A percentile compares a stretch with the other conserved stretches of the same genome.
Conservation (phyloP, 2,888 invertebrate genomes). For the Hydraecia micacea region DNA sequence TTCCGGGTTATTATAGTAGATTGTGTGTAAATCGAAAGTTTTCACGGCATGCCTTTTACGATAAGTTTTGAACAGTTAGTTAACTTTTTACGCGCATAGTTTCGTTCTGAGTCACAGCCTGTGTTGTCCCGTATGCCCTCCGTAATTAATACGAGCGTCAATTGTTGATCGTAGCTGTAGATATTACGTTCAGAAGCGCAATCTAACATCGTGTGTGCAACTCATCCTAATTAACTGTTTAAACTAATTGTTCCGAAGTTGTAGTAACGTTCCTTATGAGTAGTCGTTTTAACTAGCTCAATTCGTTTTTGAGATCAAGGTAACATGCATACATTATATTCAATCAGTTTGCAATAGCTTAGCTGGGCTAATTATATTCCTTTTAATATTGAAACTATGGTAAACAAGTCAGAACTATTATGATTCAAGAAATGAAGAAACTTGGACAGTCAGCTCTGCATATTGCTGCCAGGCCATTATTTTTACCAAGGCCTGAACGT, state of each 20-base stretch:
- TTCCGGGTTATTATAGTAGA: conserved; percentile 50
- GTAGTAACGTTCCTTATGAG: background rate
- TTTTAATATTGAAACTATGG: background rate
- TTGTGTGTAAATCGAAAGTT: conserved; percentile 45
- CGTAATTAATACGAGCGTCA: conserved; percentile 64
- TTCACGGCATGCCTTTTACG: conserved; percentile 25
- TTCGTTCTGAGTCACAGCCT: conserved; percentile 77
- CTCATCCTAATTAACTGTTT: background rate
- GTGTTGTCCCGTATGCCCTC: conserved; percentile 68
- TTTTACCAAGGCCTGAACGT: background rate
- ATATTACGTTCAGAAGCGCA: conserved; percentile 16
- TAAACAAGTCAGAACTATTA: background rate
- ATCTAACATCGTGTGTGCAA: background rate
- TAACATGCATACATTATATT: conserved; percentile 32
- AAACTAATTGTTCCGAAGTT: conserved; percentile 20
- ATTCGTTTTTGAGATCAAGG: conserved; percentile 36
- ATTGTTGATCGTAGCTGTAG: conserved; percentile 51
- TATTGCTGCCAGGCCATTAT: background rate
- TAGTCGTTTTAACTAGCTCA: conserved; percentile 17
- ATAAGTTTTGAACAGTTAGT: conserved; percentile 18
- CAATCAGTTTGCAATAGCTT: background rate
- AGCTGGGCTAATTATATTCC: background rate
- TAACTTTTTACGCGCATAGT: conserved; percentile 66
- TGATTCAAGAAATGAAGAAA: background rate
- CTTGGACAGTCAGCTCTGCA: background rate